Evolutionary conservation across 2,113 vertebrate species (phyloP).

Genomic region (Tachysurus vachellii): DNA sequence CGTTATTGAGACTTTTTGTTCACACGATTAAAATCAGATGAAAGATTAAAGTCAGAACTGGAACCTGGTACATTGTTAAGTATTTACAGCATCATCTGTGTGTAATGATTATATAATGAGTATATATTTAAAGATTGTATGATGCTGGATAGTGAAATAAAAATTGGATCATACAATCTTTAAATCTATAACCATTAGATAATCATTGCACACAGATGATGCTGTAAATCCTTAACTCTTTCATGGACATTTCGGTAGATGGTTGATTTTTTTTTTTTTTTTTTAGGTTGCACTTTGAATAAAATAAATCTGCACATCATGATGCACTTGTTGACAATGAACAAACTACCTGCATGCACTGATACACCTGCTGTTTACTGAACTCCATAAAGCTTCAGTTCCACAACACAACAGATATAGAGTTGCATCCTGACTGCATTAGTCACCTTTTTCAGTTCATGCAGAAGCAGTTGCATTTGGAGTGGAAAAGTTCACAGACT

Average conservation of each 20-base stretch:
- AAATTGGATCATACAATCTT: background rate
- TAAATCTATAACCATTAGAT: too few species aligned
- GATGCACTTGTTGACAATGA: background rate
- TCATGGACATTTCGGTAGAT: too few species aligned
- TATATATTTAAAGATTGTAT: background rate
- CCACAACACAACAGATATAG: background rate
- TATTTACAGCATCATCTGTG: background rate
- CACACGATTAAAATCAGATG: background rate
- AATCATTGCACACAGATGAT: too few species aligned
- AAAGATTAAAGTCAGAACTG: background rate
- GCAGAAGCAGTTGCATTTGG: background rate
- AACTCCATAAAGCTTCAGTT: background rate
- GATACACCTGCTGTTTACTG: background rate
- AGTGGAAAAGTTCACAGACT: background rate
- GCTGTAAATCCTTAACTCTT: background rate
- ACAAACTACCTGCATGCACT: background rate
- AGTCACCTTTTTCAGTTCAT: too few species aligned
- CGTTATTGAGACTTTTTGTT: background rate
- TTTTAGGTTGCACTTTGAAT: background rate
- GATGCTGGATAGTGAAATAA: background rate
- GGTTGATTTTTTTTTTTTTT: background rate
- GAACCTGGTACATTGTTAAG: background rate
- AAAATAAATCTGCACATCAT: background rate
- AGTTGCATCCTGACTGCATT: background rate
- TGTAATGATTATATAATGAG: background rate